Evolutionary conservation across 2,797 vertebrate genomes (phyloP), one percentile per base, ranked within the genome.

Genomic region (Gallinago stenura): DNA sequence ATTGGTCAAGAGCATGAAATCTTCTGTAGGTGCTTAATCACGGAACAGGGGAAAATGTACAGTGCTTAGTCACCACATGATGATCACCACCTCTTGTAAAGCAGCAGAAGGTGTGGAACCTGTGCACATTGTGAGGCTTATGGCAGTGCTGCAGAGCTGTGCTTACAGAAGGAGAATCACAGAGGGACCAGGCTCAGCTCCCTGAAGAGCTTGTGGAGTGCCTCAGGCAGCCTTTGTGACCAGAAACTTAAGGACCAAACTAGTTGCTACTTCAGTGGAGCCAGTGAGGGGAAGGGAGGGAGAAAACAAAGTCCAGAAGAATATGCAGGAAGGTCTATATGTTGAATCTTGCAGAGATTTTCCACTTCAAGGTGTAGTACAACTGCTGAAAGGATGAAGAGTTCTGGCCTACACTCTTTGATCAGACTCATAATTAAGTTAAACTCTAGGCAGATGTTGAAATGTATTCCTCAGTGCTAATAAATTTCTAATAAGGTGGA

Each of bases 401-500:
- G 5, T 54, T 83, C 43, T 70, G 28, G 8, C 33, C 51, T 66
- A 24, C 9, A 72, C 54, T 25, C 31, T 94, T 87, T 95, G 70
- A 91, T 80, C 16, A 50, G 45, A 66, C 57, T 83, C 57, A 94
- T 93, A 91, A 86, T 73, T 62, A 91, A 78, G 53, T 77, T 57
- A 82, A 89, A 82, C 4, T 84, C 70, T 46, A 68, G 8, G n/a
- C 60, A 87, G 70, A 75, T 43, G 8, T 77, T 82, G 56, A 93
- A 93, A 92, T 68, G 19, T 35, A 77, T 88, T 93, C 24, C 51
- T 93, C 37, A 12, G 31, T 57, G 58, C 51, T 95, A 89, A 92
- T 84, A 90, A 91, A 93, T 92, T 89, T 93, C 80, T 97, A 91
- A 90, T 46, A 80, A 90, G 31, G 7, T 90, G 33, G 37, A 62